These are phyloP conservation scores for Diarsia rubi DNA, from an alignment of 2,888 invertebrate genomes.

Conservation along the genomic window DNA sequence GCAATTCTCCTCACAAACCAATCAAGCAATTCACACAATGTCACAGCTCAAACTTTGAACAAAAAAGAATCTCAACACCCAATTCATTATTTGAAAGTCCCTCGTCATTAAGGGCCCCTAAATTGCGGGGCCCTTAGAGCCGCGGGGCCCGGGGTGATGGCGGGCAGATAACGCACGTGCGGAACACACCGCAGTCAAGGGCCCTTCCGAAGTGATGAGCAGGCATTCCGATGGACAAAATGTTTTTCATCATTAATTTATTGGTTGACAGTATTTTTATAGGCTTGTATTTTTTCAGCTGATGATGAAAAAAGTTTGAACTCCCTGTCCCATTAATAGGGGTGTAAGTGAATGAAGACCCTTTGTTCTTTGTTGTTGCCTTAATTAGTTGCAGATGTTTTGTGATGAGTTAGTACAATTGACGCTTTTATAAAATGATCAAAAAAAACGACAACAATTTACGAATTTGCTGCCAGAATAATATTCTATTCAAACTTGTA, in stretches of 20 bases:
- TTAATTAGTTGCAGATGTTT: neutral
- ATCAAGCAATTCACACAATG: constrained; percentile 34
- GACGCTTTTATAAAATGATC: neutral
- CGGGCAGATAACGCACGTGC: constrained; percentile 72
- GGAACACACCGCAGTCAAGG: constrained; percentile 44
- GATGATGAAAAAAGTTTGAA: neutral
- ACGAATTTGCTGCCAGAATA: neutral
- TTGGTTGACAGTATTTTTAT: constrained; percentile 30
- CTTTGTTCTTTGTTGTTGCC: neutral
- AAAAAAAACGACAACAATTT: neutral
- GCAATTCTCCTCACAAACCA: constrained; percentile 27
- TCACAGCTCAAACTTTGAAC: constrained; percentile 33
- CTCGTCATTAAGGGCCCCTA: constrained; percentile 64
- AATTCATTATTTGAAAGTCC: constrained; percentile 63
- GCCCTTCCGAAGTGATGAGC: constrained; percentile 60
- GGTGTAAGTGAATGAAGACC: neutral
- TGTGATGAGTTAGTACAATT: neutral
- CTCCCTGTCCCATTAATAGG: too few species aligned
- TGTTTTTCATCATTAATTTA: constrained; percentile 47
- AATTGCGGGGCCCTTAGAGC: constrained; percentile 62
- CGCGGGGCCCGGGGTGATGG: constrained; percentile 57
- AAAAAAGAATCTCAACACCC: constrained; percentile 62
- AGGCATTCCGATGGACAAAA: constrained; percentile 42
- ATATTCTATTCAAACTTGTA: neutral
- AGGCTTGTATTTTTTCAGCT: neutral